Base-by-base conservation (phyloP, 92 coral and sea anemone genomes). In the Umimayanthus chanpuru region DNA sequence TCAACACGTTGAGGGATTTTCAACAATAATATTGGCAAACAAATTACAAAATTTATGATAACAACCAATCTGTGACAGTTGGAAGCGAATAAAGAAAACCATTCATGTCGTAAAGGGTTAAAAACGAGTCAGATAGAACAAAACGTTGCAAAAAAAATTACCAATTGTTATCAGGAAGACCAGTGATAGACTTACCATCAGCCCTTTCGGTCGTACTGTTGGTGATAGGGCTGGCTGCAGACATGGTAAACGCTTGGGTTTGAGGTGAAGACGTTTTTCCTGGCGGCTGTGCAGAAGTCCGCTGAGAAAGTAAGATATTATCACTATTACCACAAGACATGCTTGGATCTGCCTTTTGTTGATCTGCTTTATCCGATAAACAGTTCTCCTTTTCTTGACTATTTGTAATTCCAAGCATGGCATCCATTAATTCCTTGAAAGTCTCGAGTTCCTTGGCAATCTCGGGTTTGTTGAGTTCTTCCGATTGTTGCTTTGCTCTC, bases 401-500 rank as follows among this genome's bases (percentile, higher is more conserved):
- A 5, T 44, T 50, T 47, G 88, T 79, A 87, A 91, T 90, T 75
- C 94, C 95, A 68, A 96, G 91, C 79, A 94, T 92, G 15, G 88
- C 90, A 71, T 97, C 96, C 49, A 97, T 94, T 36, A 94, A 93
- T 56, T 84, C 75, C 67, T 91, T 94, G 74, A 97, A 93, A 6
- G 90, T 64, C 66, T 97, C 98, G 4, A 97, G 76, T 64, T 97
- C 98, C 9, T 86, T 91, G 11, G 98, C 90, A 47, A 97, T 92
- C 50, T 91, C 99, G 28, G 99, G 96, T 66, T 94, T 97, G 75
- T 89, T 91, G 3, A 97, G 85, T 43, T 92, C 98, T 81, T 93
- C 98, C 4, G 93, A 88, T 74, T 97, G 99, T 39, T 97, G 99
- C 86, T 97, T 97, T 5, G 94, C 96, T 41, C 93, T 91, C 80